Evolutionary conservation across 2,113 vertebrate genomes (phyloP).

Genomic region (Paraplagusia blochii): DNA sequence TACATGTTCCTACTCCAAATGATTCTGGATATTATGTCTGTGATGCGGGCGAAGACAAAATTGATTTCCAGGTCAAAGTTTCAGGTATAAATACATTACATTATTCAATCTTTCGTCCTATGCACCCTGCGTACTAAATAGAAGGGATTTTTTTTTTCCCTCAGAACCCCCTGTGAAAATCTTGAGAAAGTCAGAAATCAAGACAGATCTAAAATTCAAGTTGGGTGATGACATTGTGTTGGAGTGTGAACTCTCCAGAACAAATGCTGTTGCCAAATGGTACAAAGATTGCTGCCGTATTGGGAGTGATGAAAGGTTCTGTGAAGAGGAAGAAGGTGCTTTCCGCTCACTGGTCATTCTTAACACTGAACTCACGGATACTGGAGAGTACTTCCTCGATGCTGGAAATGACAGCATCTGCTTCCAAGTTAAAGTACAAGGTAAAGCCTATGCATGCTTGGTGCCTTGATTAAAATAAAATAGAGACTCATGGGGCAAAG

Average conservation of each 20-base stretch:
- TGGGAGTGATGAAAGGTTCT: constrained; percentile 78
- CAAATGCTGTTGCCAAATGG: constrained; percentile 77
- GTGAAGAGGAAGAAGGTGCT: constrained; percentile 82
- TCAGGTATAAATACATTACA: constrained; percentile 65
- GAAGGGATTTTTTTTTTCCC: constrained; percentile 10
- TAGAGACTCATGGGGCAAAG: no score
- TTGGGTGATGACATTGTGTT: constrained; percentile 80
- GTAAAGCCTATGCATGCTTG: constrained; percentile 52
- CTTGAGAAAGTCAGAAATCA: constrained; percentile 74
- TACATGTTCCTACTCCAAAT: constrained; percentile 50
- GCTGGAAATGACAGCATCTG: constrained; percentile 76
- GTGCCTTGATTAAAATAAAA: no score
- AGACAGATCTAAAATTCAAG: constrained; percentile 48
- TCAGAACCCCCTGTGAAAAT: constrained; percentile 80
- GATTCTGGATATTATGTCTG: constrained; percentile 84
- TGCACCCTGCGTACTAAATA: rapidly evolving
- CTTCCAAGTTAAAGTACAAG: constrained; percentile 81
- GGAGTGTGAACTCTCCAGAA: constrained; percentile 80
- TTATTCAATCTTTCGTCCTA: neutral
- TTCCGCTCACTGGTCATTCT: constrained; percentile 81
- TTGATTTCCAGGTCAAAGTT: constrained; percentile 84
- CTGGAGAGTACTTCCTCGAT: constrained; percentile 89
- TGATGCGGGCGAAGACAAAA: constrained; percentile 59
- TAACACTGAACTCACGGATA: constrained; percentile 73
- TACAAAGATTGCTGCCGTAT: constrained; percentile 86